These are phyloP conservation scores for Drosophila tsacasi DNA, from an alignment of 1,140 invertebrate species.

Conservation along the genomic window DNA sequence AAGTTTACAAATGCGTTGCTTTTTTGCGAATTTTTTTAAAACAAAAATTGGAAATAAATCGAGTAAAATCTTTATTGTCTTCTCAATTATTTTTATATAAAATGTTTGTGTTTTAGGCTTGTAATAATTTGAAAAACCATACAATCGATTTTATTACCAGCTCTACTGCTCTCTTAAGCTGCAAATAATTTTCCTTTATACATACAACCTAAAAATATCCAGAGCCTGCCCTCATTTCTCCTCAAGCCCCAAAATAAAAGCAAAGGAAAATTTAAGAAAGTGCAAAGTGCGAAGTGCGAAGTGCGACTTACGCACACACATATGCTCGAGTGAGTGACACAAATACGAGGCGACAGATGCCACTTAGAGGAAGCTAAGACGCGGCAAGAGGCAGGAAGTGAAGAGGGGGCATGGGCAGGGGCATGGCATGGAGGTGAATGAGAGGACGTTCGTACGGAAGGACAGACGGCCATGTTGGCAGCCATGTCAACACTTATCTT, in stretches of 20 bases:
- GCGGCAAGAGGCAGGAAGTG: slow-evolving; percentile 2
- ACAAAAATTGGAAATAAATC: neutral
- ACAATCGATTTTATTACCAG: too few species aligned
- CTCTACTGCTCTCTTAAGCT: too few species aligned
- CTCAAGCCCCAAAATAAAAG: neutral
- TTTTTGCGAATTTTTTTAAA: too few species aligned
- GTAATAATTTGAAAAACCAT: too few species aligned
- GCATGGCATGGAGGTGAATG: slow-evolving; percentile 6
- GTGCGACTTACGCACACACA: slow-evolving; percentile 43
- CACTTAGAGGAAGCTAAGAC: slow-evolving; percentile 62
- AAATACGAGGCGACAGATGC: slow-evolving; percentile 77
- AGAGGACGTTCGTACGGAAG: slow-evolving; percentile 8
- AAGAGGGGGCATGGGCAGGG: neutral
- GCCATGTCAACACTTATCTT: slow-evolving; percentile 84
- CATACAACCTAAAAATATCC: slow-evolving; percentile 7
- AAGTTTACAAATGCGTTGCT: too few species aligned
- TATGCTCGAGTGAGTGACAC: slow-evolving; percentile 62
- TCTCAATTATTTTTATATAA: too few species aligned
- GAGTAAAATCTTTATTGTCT: too few species aligned
- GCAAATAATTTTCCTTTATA: too few species aligned
- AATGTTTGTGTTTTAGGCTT: too few species aligned
- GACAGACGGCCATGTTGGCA: slow-evolving; percentile 68
- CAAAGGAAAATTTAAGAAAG: slow-evolving; percentile 47
- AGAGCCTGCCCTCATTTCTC: neutral
- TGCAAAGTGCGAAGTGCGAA: slow-evolving; percentile 40